These are phyloP conservation scores for Lasiommata megera DNA, from an alignment of 2,888 invertebrate species.

Conservation along the genomic window DNA sequence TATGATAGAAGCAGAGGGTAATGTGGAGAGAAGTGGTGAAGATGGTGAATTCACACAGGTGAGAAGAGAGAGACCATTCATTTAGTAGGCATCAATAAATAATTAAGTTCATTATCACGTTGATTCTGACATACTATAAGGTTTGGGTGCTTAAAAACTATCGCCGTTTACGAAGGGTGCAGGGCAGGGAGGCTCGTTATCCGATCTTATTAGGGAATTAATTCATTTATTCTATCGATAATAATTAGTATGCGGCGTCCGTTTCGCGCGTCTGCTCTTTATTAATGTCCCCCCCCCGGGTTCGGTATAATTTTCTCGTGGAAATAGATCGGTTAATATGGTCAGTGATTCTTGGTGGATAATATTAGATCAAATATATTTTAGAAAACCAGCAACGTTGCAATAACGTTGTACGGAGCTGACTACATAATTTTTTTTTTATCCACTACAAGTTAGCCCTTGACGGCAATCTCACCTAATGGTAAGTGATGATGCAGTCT, in stretches of 20 bases:
- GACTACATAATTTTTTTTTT: no score
- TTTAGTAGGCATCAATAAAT: no score
- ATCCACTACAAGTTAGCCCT: no score
- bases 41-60: no score
- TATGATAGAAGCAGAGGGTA: no score
- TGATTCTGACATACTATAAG: background rate
- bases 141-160: background rate
- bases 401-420: no score
- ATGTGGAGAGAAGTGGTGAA: no score
- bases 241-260: conserved; percentile 68
- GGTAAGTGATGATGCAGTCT: no score
- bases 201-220: conserved; percentile 36
- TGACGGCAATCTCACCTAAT: no score
- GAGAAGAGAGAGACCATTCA: no score
- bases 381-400: background rate
- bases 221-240: conserved; percentile 55
- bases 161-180: background rate
- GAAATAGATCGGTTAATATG: conserved; percentile 3
- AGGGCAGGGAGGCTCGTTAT: conserved; percentile 20
- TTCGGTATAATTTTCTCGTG: conserved; percentile 19
- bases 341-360: background rate
- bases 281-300: conserved; percentile 34
- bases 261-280: conserved; percentile 41
- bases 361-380: background rate
- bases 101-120: no score